Evolutionary conservation across 2,888 invertebrate genomes (phyloP).

Genomic region (Epistrophe grossulariae): DNA sequence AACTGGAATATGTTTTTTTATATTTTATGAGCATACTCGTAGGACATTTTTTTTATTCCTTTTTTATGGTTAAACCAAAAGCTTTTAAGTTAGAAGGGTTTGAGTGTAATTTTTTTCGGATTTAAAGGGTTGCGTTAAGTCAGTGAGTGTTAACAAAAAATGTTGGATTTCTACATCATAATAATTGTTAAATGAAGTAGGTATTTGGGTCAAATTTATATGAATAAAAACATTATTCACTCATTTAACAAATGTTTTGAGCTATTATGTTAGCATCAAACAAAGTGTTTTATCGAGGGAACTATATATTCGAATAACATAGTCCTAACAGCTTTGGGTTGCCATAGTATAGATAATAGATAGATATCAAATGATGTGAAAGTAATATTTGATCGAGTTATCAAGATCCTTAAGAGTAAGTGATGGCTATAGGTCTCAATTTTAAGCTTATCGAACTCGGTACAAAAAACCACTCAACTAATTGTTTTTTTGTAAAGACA

Average conservation of each 20-base stretch:
- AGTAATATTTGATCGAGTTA: too few relatives aligned
- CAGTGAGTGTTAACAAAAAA: not conserved
- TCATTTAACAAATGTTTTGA: not conserved
- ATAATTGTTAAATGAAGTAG: constrained; percentile 7
- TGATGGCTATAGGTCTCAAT: too few relatives aligned
- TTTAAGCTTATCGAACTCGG: too few relatives aligned
- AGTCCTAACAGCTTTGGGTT: too few relatives aligned
- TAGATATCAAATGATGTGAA: too few relatives aligned
- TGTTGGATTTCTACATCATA: not conserved
- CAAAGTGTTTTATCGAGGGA: not conserved
- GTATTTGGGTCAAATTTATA: not conserved
- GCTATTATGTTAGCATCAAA: not conserved
- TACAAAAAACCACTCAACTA: too few relatives aligned
- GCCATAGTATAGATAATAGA: too few relatives aligned
- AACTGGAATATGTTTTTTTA: constrained; percentile 9
- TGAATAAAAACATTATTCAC: not conserved
- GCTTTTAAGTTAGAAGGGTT: constrained; percentile 5
- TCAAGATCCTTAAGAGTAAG: too few relatives aligned
- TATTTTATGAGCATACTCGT: not conserved
- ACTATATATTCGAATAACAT: not conserved
- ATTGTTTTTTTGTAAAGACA: too few relatives aligned
- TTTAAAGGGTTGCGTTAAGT: not conserved
- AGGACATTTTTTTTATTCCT: constrained; percentile 10
- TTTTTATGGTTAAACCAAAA: not conserved
- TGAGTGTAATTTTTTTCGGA: not conserved